phyloP scores from a whole-genome alignment of 2,113 vertebrate species.

The Nerophis ophidion region DNA sequence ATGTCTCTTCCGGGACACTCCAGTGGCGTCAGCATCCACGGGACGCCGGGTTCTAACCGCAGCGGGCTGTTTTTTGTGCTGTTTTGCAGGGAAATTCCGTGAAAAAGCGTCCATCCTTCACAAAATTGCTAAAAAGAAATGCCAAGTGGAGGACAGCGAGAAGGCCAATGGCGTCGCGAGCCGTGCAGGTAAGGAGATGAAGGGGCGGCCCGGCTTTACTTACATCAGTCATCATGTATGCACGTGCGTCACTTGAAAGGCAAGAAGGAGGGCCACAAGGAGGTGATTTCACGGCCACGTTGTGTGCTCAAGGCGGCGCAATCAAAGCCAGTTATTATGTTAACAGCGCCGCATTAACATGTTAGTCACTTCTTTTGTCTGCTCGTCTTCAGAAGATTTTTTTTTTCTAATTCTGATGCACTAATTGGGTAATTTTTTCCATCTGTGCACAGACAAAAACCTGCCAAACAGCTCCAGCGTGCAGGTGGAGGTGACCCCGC shows the following conservation, averaged over 20 bases:
- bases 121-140: slow-evolving; percentile 98
- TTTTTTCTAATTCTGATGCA: too few species aligned
- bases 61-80: slow-evolving; percentile 1
- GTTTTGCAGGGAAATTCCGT: slow-evolving; percentile 87
- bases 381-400: slow-evolving; percentile 19
- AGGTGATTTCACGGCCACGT: slow-evolving; percentile 34
- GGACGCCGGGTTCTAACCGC: slow-evolving; percentile 3
- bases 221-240: slow-evolving; percentile 50
- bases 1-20: slow-evolving; percentile 17
- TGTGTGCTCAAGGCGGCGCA: slow-evolving; percentile 31
- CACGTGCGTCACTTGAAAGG: slow-evolving; percentile 60
- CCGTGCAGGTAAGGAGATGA: slow-evolving; percentile 74
- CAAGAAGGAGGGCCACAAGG: slow-evolving; percentile 24
- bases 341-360: slow-evolving; percentile 67
- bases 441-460: slow-evolving; percentile 78
- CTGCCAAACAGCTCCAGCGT: slow-evolving; percentile 86
- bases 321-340: slow-evolving; percentile 70
- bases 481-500: slow-evolving; percentile 90
- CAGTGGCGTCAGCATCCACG: neutral
- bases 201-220: slow-evolving; percentile 25
- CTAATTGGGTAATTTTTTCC: slow-evolving; percentile 20
- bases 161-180: slow-evolving; percentile 85
- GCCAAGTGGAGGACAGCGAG: slow-evolving; percentile 90
- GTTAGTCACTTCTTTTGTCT: slow-evolving; percentile 61
- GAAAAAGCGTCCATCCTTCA: slow-evolving; percentile 97